Conservation (phyloP, 2,113 vertebrate species). For the Mixornis gularis region DNA sequence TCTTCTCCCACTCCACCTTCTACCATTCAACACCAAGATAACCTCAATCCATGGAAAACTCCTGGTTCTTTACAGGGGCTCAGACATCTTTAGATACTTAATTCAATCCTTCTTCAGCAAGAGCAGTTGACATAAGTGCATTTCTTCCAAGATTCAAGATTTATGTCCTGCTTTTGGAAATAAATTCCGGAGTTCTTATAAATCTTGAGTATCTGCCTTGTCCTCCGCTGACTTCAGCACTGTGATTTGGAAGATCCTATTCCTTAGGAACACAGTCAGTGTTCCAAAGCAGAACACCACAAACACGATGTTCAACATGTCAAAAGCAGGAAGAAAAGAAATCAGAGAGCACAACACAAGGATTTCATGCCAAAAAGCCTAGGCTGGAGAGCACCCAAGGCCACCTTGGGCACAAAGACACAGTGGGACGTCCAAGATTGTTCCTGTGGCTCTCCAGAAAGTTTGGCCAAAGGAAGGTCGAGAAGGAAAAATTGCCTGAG, state of each 20-base stretch:
- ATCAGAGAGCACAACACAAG: background rate
- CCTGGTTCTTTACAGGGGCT: background rate
- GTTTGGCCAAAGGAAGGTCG: background rate
- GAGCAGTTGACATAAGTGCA: background rate
- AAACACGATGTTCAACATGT: fast-evolving
- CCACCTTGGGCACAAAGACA: background rate
- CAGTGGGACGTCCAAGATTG: fast-evolving
- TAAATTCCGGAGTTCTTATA: background rate
- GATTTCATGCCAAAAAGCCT: background rate
- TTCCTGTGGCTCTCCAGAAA: background rate
- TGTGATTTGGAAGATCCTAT: background rate
- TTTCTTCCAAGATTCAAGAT: background rate
- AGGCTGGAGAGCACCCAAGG: background rate
- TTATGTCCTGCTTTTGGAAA: background rate
- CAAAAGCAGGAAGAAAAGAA: background rate
- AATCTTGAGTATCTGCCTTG: background rate
- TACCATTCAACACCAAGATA: background rate
- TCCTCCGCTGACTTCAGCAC: background rate
- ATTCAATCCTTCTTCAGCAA: background rate
- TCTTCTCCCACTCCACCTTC: background rate
- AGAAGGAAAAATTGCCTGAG: background rate
- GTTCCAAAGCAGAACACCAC: background rate
- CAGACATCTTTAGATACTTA: fast-evolving
- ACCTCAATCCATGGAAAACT: background rate
- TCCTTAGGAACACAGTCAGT: background rate